A percentile compares a stretch with the other conserved stretches of the same genome.
Evolutionary conservation across 2,113 vertebrate species (phyloP).

Genomic region (Abramis brama): DNA sequence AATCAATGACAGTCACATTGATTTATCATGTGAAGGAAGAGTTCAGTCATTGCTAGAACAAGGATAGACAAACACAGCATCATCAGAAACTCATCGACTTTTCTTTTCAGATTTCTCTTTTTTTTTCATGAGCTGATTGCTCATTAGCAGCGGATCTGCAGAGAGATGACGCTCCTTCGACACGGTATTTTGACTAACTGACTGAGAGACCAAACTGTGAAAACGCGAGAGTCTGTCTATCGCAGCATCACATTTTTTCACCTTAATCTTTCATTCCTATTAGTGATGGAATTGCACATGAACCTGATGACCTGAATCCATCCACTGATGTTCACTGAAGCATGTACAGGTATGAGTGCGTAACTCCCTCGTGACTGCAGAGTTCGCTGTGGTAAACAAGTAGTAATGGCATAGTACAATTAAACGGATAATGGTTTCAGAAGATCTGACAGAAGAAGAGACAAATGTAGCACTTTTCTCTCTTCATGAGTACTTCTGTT

Average conservation of each 20-base stretch:
- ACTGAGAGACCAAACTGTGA: not conserved
- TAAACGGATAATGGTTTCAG: not conserved
- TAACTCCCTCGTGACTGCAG: not conserved
- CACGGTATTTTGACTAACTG: not conserved
- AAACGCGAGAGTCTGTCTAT: not conserved
- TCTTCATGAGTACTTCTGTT: not conserved
- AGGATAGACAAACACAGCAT: constrained; percentile 25
- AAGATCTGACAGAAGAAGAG: not conserved
- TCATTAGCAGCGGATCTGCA: not conserved
- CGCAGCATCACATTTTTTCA: constrained; percentile 18
- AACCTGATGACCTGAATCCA: not conserved
- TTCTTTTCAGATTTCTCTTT: not conserved
- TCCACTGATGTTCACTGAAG: constrained; percentile 21
- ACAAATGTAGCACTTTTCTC: not conserved
- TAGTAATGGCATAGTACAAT: not conserved
- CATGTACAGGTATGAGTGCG: constrained; percentile 30
- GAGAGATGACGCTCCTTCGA: not conserved
- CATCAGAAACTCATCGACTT: not conserved
- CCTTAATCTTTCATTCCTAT: constrained; percentile 40
- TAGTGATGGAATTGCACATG: not conserved
- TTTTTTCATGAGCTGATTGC: not conserved
- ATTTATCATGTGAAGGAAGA: not conserved
- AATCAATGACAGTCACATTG: not conserved
- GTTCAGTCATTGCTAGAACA: not conserved
- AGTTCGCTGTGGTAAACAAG: constrained; percentile 4